Percentiles rank a stretch among this genome's conserved stretches.
Evolutionary conservation across 2,797 vertebrate genomes (phyloP).

Genomic region (Hipposideros larvatus): DNA sequence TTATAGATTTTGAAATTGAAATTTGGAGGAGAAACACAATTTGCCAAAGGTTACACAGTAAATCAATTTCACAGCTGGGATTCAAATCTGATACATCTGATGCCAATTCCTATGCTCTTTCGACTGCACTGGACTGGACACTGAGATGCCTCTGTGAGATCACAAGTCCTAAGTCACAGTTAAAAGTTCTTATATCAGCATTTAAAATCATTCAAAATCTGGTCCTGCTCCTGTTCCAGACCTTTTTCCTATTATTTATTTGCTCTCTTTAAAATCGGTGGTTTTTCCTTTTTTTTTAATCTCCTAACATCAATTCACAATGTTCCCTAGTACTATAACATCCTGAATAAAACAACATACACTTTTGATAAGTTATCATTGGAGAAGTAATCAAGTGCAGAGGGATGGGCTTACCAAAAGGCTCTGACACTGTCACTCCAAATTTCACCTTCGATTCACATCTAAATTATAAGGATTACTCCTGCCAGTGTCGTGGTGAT

Average conservation of each 20-base stretch:
- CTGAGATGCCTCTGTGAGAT: neutral
- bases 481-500: neutral
- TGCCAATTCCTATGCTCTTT: neutral
- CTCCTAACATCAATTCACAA: neutral
- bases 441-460: neutral
- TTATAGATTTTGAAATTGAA: conserved; percentile 1
- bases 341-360: neutral
- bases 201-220: neutral
- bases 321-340: neutral
- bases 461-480: neutral
- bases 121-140: neutral
- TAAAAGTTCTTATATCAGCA: neutral
- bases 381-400: neutral
- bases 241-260: neutral
- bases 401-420: neutral
- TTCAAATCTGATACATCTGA: neutral
- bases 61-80: neutral
- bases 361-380: neutral
- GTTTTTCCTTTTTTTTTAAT: neutral
- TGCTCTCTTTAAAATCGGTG: neutral
- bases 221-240: neutral
- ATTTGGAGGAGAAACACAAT: neutral
- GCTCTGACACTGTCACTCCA: neutral
- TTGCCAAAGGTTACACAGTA: neutral
- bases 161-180: neutral